Percentiles rank a stretch among this genome's conserved stretches.
Evolutionary conservation across 2,888 invertebrate genomes (phyloP).

Genomic region (Trichopria drosophilae): DNA sequence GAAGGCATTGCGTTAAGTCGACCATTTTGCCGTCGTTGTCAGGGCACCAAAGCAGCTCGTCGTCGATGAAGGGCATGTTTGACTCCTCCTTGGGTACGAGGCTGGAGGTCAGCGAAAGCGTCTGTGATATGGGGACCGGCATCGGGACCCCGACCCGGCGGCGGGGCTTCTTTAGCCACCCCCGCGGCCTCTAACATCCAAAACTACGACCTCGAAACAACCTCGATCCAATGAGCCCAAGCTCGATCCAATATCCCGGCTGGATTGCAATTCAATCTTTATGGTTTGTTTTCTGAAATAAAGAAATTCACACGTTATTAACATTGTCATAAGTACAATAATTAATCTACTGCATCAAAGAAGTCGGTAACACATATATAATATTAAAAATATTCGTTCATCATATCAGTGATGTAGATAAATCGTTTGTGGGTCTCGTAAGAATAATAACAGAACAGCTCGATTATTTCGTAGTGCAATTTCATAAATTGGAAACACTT

Average conservation of each 20-base stretch:
- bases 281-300: no score
- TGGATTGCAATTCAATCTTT: slow-evolving; percentile 12
- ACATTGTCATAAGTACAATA: no score
- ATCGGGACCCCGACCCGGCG: slow-evolving; percentile 58
- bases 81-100: slow-evolving; percentile 59
- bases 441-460: no score
- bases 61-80: slow-evolving; percentile 94
- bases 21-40: slow-evolving; percentile 95
- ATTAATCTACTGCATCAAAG: no score
- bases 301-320: no score
- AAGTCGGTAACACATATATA: no score
- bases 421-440: no score
- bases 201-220: slow-evolving; percentile 35
- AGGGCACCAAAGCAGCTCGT: slow-evolving; percentile 91
- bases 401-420: no score
- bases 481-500: no score
- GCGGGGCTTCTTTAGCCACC: slow-evolving; percentile 58
- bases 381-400: no score
- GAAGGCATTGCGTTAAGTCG: slow-evolving; percentile 85
- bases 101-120: slow-evolving; percentile 54
- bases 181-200: slow-evolving; percentile 58
- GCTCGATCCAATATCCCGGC: background rate
- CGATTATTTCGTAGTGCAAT: no score
- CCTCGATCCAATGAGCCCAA: slow-evolving; percentile 3
- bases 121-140: slow-evolving; percentile 59